phyloP scores from a whole-genome alignment of 2,888 invertebrate genomes.

The Acanthosepion pharaonis region DNA sequence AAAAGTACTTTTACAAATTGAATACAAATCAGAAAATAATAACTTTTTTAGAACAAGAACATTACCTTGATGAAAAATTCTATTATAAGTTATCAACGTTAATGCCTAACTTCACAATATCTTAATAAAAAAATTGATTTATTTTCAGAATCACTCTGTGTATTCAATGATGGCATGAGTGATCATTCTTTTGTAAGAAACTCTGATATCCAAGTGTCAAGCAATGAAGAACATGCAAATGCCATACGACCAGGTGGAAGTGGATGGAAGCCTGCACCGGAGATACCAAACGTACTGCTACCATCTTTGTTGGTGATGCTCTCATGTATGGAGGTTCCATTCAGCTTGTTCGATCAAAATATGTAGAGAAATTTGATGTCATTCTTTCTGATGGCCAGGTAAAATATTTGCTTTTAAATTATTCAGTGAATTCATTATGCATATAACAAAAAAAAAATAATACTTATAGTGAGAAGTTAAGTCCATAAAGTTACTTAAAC shows the following conservation, averaged over 20 bases:
- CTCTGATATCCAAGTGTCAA: neutral
- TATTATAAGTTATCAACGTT: too few species aligned
- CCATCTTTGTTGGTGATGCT: neutral
- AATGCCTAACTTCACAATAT: too few species aligned
- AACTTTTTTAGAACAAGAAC: too few species aligned
- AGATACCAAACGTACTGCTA: conserved; percentile 3
- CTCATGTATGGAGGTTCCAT: neutral
- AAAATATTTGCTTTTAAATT: neutral
- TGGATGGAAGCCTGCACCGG: conserved; percentile 21
- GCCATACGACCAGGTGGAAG: neutral
- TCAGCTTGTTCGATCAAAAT: neutral
- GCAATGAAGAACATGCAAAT: neutral
- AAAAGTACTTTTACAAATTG: too few species aligned
- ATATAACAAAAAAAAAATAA: too few species aligned
- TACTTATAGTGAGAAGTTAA: too few species aligned
- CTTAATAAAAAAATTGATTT: neutral
- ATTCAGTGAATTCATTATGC: too few species aligned
- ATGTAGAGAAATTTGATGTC: neutral
- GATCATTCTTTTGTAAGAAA: neutral
- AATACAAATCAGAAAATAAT: too few species aligned
- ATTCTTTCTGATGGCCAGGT: neutral
- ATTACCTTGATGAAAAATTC: too few species aligned
- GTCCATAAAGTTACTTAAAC: too few species aligned
- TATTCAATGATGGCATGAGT: neutral
- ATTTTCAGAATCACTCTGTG: neutral